Evolutionary conservation across 2,888 invertebrate species (phyloP).

Genomic region (Melangyna quadrimaculata): DNA sequence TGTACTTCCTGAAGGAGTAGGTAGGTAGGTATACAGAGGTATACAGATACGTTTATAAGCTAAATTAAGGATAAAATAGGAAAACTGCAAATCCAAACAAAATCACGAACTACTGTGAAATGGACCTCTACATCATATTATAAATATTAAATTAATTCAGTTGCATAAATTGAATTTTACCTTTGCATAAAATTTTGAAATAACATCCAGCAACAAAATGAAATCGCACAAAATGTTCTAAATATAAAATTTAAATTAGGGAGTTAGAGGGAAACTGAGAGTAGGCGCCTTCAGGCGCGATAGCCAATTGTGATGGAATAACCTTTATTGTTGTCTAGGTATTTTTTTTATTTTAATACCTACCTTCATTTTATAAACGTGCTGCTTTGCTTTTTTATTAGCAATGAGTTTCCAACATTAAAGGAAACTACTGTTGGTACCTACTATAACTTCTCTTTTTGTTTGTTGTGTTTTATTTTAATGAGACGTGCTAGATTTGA

Average conservation of each 20-base stretch:
- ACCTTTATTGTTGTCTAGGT: neutral
- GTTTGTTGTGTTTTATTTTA: neutral
- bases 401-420: neutral
- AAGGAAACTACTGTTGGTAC: neutral
- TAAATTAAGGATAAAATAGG: neutral
- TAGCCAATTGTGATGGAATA: neutral
- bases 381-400: neutral
- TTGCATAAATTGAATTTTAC: conserved; percentile 12
- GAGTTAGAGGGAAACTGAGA: neutral
- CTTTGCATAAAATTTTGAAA: neutral
- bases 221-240: neutral
- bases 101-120: neutral
- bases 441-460: neutral
- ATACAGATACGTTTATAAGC: neutral
- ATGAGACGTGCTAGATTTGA: neutral
- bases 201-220: conserved; percentile 3
- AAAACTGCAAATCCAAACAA: neutral
- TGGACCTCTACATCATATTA: too few species aligned
- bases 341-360: neutral
- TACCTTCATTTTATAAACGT: neutral
- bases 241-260: neutral
- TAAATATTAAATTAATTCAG: conserved; percentile 15
- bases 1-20: neutral
- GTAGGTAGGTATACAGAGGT: too few species aligned
- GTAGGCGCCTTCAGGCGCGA: neutral